Evolutionary conservation across 2,888 invertebrate genomes (phyloP).

Genomic region (Rotaria magnacalcarata): DNA sequence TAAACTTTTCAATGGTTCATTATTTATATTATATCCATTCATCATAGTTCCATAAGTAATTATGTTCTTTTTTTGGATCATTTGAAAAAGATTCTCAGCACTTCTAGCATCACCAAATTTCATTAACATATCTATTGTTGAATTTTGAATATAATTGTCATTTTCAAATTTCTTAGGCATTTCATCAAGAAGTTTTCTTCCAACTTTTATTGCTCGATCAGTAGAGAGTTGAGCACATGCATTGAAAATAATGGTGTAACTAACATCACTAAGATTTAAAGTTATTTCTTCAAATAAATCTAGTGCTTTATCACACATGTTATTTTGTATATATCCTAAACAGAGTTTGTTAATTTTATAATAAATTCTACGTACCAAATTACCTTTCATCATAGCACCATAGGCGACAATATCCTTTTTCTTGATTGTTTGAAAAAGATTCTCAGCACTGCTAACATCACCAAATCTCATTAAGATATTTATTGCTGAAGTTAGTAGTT

Average conservation of each 20-base stretch:
- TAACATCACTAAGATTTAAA: neutral
- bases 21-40: neutral
- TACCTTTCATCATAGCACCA: no score
- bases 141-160: neutral
- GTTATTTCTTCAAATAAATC: neutral
- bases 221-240: neutral
- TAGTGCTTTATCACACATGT: neutral
- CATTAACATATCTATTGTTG: neutral
- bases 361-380: no score
- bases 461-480: no score
- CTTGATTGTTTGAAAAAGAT: no score
- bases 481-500: no score
- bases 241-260: neutral
- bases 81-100: neutral
- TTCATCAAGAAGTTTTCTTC: neutral
- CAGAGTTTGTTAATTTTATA: no score
- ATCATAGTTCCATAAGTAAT: neutral
- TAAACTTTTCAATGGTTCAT: no score
- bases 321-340: no score
- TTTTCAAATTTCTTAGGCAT: neutral
- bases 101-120: neutral
- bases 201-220: neutral
- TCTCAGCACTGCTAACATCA: no score
- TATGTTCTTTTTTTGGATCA: neutral
- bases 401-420: no score